Base-by-base conservation (phyloP, 2,888 invertebrate genomes). In the Morpho helenor region DNA sequence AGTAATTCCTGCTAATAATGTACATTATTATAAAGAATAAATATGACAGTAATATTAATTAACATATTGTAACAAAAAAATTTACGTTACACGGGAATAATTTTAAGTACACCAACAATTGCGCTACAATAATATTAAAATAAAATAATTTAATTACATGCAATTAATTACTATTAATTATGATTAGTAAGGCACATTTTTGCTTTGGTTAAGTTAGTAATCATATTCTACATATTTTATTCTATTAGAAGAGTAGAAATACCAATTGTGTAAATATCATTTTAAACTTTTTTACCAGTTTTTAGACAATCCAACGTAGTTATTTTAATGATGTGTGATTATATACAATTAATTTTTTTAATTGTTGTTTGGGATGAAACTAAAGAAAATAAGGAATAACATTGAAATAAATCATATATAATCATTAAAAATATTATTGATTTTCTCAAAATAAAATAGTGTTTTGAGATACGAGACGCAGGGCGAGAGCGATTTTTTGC, bases 101-200 rank as follows among this genome's bases (percentile, higher is more conserved):
- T 23, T 45, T 10, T 52, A 52, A 51, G 51, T 45, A 47, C 22
- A 46, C 46, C 4, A 31, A 42, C 42, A 49, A 49, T 8, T 42
- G 42, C 10, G 44, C 10, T 8, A 3, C n/a, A 7, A 31, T 23
- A 41, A 41, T 31, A 54, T 42, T 3, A 8, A 54, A 48, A 55
- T 8, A 55, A 49, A 49, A 49, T 44, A 56, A 58, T 48, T 47
- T 50, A 43, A 47, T 55, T 52, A 49, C 31, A 53, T 43, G 46
- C 55, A 59, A 47, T 56, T 52, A 56, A 44, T 50, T n/a, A 31
- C 31, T 62, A 69, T 67, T 60, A 69, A 74, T 81, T 82, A 80
- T 47, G 57, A 66, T 66, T 80, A 80, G 61, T 84, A 84, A 84
- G 84, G 84, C 84, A 84, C 84, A 71, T 67, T 71, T 67, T 70